These are phyloP conservation scores for Blastobasis adustella DNA, from an alignment of 2,888 invertebrate species.

Conservation along the genomic window DNA sequence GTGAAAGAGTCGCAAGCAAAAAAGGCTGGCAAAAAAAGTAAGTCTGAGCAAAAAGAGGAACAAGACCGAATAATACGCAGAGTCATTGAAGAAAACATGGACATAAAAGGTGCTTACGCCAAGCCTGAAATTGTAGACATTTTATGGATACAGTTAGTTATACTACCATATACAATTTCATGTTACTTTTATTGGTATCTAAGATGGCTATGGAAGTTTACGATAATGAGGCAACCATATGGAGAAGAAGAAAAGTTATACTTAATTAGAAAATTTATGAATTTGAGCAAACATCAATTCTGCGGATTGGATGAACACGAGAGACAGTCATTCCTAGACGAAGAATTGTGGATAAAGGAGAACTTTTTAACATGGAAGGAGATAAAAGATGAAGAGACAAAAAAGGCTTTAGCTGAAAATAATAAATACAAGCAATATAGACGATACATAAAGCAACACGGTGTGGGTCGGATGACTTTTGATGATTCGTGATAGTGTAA, in stretches of 20 bases:
- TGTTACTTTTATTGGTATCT: conserved; percentile 83
- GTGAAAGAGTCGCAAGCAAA: conserved; percentile 73
- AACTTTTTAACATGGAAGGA: conserved; percentile 87
- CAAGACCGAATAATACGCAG: conserved; percentile 85
- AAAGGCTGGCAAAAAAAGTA: conserved; percentile 70
- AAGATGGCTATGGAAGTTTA: conserved; percentile 89
- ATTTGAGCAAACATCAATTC: conserved; percentile 81
- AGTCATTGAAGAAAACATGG: conserved; percentile 94
- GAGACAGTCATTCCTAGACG: conserved; percentile 81
- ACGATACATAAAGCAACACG: conserved; percentile 92
- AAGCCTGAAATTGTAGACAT: conserved; percentile 87
- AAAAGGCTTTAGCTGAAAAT: conserved; percentile 89
- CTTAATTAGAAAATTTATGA: conserved; percentile 86
- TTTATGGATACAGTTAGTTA: conserved; percentile 87
- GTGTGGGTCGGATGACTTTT: conserved; percentile 92
- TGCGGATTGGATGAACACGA: conserved; percentile 83
- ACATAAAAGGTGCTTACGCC: conserved; percentile 93
- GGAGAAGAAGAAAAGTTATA: conserved; percentile 89
- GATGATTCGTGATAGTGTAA: conserved; percentile 79
- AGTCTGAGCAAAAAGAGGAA: conserved; percentile 82
- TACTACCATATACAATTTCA: conserved; percentile 84
- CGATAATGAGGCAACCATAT: conserved; percentile 82
- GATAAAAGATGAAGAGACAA: conserved; percentile 88
- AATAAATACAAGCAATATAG: conserved; percentile 91
- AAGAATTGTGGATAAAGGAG: conserved; percentile 88